phyloP scores from a whole-genome alignment of 2,797 vertebrate species.

The Mus minutoides region DNA sequence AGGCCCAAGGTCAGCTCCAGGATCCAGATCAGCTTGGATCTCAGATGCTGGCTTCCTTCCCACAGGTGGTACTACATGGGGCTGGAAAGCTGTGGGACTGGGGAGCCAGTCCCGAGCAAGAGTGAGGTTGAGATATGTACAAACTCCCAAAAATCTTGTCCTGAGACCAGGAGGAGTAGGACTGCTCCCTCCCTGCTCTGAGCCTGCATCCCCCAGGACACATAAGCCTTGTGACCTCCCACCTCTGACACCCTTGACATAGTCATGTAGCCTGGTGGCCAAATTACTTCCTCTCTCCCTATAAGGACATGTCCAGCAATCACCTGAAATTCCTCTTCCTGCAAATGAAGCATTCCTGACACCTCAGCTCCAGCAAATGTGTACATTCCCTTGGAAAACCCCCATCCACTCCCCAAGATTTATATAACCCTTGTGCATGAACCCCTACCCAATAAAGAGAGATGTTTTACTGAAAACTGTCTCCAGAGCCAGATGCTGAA shows the following conservation, averaged over 20 bases:
- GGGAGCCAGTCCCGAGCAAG: not conserved
- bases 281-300: not conserved
- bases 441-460: not conserved
- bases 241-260: not conserved
- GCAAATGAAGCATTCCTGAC: not conserved
- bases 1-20: not conserved
- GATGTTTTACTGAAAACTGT: not conserved
- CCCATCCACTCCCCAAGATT: not conserved
- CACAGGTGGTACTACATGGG: accelerated
- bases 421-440: not conserved
- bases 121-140: not conserved
- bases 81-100: not conserved
- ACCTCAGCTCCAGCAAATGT: no score
- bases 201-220: not conserved
- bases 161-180: not conserved
- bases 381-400: not conserved
- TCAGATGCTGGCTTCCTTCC: not conserved
- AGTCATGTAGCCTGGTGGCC: not conserved
- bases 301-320: not conserved
- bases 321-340: not conserved
- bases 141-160: not conserved
- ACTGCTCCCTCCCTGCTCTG: not conserved
- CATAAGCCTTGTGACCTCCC: no score
- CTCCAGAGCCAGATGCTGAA: not conserved
- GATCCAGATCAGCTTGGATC: not conserved